Percentiles rank a stretch among this genome's conserved stretches.
Conservation (phyloP, 2,113 vertebrate species). For the Phalacrocorax pelagicus region DNA sequence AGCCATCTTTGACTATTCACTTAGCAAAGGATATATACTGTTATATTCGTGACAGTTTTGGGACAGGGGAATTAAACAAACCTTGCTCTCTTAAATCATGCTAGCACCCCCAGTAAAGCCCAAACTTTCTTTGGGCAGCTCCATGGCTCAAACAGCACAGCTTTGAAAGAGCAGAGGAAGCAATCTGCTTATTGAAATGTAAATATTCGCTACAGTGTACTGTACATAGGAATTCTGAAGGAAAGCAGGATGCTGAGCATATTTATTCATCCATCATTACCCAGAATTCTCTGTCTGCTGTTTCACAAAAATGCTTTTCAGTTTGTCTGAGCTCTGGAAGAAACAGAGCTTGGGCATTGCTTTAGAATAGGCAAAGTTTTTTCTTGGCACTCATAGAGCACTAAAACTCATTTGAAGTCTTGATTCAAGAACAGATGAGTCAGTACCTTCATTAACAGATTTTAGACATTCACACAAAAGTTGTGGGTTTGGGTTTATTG, state of each 20-base stretch:
- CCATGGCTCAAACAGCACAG: neutral
- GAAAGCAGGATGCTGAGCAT: conserved; percentile 1
- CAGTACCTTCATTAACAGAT: conserved; percentile 31
- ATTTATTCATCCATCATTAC: conserved; percentile 38
- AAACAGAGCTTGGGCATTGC: conserved; percentile 1
- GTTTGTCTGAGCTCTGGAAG: conserved; percentile 40
- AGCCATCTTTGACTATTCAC: neutral
- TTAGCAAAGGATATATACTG: conserved; percentile 1
- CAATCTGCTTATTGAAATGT: conserved; percentile 31
- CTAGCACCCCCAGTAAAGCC: neutral
- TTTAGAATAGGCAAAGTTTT: conserved; percentile 22
- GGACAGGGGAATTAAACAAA: neutral
- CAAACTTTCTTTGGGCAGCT: neutral
- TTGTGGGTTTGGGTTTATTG: neutral
- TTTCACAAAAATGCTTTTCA: conserved; percentile 46
- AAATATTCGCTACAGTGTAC: neutral
- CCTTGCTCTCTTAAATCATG: neutral
- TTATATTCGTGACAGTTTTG: neutral
- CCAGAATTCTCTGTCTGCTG: neutral
- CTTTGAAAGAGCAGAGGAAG: conserved; percentile 37
- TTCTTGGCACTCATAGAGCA: neutral
- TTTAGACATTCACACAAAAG: conserved; percentile 10
- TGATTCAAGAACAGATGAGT: conserved; percentile 25
- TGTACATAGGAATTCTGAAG: conserved; percentile 18
- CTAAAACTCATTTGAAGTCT: neutral